Evolutionary conservation across 2,797 vertebrate genomes (phyloP), one percentile per base, ranked within the genome.

Genomic region (Carcharodon carcharias): DNA sequence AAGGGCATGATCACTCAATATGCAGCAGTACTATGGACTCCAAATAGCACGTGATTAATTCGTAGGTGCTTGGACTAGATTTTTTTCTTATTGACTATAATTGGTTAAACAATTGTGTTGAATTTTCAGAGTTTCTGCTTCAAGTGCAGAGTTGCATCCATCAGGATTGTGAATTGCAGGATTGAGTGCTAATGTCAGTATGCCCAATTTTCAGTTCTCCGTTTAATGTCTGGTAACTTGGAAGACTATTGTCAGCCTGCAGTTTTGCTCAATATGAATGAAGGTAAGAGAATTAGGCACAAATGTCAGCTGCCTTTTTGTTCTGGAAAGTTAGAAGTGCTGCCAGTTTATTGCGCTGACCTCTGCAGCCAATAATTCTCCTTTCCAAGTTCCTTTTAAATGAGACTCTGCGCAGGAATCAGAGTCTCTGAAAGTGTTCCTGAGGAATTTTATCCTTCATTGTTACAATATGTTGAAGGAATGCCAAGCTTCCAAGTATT

Each of bases 401-500:
- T 92, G 58, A 16, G 35, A 82, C 77, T 80, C 58, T 92, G 89
- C 18, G 35, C 35, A 18, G 18, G 31, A 5, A 65, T 58, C 11
- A 35, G 35, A 63, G 35, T 92, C 89, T 91, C 31, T 92, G 89
- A 40, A 63, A 63, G 65, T 3, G n/a, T 92, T 92, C 31, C 89
- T n/a, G n/a, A 92, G 89, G 89, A 92, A 92, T n/a, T 92, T 92
- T 14, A 40, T 92, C 61, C 58, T 61, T 7, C 89, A n/a, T 63
- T 65, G 35, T 40, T 63, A 63, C 18, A 92, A 2, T 16, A 63
- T 65, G 14, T 92, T 92, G 89, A 92, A 6, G 35, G 58, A 65
- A 21, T 63, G 89, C 89, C 89, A 92, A 92, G 21, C 35, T 92
- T 61, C 58, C 89, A 92, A 92, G 21, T 40, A 92, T 63, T 92